phyloP scores from a whole-genome alignment of 23 tunicate species.

The Styela clava region DNA sequence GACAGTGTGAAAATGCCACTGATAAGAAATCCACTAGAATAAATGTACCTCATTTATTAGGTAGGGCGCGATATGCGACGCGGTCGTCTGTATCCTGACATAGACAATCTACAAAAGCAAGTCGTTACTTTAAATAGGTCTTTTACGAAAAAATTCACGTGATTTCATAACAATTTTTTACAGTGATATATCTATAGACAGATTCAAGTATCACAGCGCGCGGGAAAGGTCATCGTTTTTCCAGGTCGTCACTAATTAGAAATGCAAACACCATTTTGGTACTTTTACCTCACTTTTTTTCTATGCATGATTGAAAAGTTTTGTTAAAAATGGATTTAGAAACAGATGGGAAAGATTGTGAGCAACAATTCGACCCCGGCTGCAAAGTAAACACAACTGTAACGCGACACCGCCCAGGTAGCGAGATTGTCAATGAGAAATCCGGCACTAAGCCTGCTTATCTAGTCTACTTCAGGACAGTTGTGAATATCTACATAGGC shows the following conservation, averaged over 20 bases:
- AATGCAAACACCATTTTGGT: background rate
- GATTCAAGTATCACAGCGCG: background rate
- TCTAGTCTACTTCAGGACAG: slow-evolving; percentile 12
- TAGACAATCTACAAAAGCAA: too few relatives aligned
- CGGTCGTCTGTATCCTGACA: too few relatives aligned
- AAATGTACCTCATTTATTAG: too few relatives aligned
- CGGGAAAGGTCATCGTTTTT: background rate
- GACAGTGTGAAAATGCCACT: background rate
- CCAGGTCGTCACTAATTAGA: background rate
- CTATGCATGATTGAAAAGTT: background rate
- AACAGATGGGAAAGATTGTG: background rate
- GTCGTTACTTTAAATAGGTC: too few relatives aligned
- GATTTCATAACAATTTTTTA: too few relatives aligned
- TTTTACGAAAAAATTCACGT: too few relatives aligned
- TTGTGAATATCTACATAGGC: too few relatives aligned
- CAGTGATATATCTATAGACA: background rate
- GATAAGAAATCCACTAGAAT: background rate
- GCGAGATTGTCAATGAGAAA: slow-evolving; percentile 11
- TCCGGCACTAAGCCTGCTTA: slow-evolving; percentile 21
- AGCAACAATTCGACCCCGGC: slow-evolving; percentile 16
- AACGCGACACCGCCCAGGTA: slow-evolving; percentile 27
- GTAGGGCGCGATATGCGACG: too few relatives aligned
- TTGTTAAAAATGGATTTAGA: background rate
- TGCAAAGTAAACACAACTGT: slow-evolving; percentile 10
- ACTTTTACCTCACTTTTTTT: background rate